Conservation (phyloP, 1,140 invertebrate species). For the Dendroctonus valens region DNA sequence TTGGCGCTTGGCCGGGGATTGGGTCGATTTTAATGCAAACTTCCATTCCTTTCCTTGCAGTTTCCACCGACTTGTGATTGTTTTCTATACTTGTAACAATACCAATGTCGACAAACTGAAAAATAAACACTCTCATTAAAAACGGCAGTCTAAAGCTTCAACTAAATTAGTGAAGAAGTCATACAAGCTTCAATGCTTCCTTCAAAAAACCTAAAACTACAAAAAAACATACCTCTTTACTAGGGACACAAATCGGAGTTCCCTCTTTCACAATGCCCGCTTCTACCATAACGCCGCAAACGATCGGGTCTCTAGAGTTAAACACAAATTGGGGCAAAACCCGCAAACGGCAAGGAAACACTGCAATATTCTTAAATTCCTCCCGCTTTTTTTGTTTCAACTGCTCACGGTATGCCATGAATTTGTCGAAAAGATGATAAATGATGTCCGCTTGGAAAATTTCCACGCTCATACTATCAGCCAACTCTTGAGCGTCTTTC, state of each 20-base stretch:
- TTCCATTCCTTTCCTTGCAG: conserved; percentile 93
- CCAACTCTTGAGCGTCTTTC: conserved; percentile 94
- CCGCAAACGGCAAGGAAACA: conserved; percentile 95
- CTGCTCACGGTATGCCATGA: conserved; percentile 92
- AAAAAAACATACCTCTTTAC: conserved; percentile 74
- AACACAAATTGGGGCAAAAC: conserved; percentile 86
- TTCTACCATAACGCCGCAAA: conserved; percentile 94
- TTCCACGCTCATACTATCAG: conserved; percentile 89
- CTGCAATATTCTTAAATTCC: conserved; percentile 93
- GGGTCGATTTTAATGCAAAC: conserved; percentile 99
- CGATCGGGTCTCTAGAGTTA: conserved; percentile 97
- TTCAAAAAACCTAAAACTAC: not conserved
- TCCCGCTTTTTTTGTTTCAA: conserved; percentile 90
- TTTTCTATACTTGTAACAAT: conserved; percentile 92
- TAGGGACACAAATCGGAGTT: conserved; percentile 95
- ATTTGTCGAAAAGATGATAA: conserved; percentile 98
- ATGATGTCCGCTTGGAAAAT: conserved; percentile 99
- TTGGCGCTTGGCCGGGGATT: conserved; percentile 93
- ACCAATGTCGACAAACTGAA: conserved; percentile 91
- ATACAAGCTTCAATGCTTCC: too few relatives aligned
- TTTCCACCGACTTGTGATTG: conserved; percentile 87
- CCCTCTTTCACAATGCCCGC: conserved; percentile 94
- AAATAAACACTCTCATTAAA: not conserved
- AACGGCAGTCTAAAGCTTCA: too few relatives aligned
- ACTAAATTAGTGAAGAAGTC: too few relatives aligned